These are phyloP conservation scores for Gryllus longicercus DNA, from an alignment of 2,888 invertebrate species.

Conservation along the genomic window DNA sequence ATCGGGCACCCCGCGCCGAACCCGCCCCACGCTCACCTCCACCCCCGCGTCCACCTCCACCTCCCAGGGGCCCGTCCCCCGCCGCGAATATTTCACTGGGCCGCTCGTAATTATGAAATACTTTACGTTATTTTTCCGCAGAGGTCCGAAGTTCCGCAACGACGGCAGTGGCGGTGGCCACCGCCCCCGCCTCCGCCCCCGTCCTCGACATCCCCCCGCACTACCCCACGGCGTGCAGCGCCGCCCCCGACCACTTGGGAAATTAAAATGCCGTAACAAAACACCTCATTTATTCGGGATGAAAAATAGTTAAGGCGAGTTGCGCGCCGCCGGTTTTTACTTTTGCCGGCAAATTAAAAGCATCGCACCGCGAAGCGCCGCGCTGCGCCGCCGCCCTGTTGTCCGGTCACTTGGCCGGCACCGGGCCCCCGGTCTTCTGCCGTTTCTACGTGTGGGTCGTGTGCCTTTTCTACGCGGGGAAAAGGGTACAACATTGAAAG, in stretches of 20 bases:
- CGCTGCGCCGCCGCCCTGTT: too few species aligned
- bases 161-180: background rate
- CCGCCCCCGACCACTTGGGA: background rate
- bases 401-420: too few species aligned
- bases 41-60: background rate
- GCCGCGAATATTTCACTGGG: background rate
- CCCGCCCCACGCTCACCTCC: too few species aligned
- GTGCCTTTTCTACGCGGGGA: too few species aligned
- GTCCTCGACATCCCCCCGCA: background rate
- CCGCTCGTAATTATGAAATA: slow-evolving; percentile 17
- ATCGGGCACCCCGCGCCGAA: too few species aligned
- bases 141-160: background rate
- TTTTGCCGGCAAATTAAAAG: slow-evolving; percentile 17
- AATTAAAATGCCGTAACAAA: slow-evolving; percentile 17
- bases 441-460: too few species aligned
- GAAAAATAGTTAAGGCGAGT: slow-evolving; percentile 11
- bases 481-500: too few species aligned
- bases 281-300: slow-evolving; percentile 17
- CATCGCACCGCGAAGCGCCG: background rate
- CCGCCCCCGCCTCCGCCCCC: background rate
- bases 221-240: too few species aligned
- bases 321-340: slow-evolving; percentile 17
- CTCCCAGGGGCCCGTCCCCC: background rate
- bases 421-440: too few species aligned
- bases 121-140: slow-evolving; percentile 4